Conservation (phyloP, 1,140 invertebrate species). For the Pentalonia nigronervosa region DNA sequence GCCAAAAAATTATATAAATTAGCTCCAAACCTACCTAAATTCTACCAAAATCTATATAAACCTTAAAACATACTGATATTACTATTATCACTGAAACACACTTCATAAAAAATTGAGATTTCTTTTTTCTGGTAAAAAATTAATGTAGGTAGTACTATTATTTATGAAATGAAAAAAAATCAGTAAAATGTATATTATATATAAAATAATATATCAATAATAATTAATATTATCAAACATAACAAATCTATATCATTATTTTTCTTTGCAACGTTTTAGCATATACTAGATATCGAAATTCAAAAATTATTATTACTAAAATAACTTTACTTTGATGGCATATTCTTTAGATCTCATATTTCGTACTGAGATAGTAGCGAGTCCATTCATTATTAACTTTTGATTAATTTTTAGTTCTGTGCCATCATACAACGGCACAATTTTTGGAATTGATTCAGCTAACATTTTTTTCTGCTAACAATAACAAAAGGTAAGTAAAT, state of each 20-base stretch:
- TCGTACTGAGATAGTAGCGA: constrained; percentile 33
- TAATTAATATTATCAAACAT: neutral
- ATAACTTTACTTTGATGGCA: constrained; percentile 17
- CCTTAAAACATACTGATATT: too few species aligned
- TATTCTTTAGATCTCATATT: constrained; percentile 35
- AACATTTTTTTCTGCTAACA: neutral
- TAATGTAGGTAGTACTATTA: neutral
- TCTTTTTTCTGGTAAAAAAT: neutral
- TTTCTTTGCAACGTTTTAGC: neutral
- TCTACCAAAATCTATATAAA: too few species aligned
- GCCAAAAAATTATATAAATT: too few species aligned
- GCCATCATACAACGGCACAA: constrained; percentile 29
- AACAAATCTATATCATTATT: neutral
- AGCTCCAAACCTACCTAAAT: too few species aligned
- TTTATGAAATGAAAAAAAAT: neutral
- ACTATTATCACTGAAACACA: too few species aligned
- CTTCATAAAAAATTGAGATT: too few species aligned
- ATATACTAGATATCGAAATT: neutral
- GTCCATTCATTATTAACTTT: constrained; percentile 30
- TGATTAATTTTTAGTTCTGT: constrained; percentile 52
- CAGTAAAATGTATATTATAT: neutral
- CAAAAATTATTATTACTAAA: neutral
- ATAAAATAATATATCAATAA: neutral
- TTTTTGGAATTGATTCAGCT: constrained; percentile 19
- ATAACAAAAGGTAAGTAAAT: neutral